Evolutionary conservation across 2,797 vertebrate species (phyloP).

Genomic region (Rachycentron canadum): DNA sequence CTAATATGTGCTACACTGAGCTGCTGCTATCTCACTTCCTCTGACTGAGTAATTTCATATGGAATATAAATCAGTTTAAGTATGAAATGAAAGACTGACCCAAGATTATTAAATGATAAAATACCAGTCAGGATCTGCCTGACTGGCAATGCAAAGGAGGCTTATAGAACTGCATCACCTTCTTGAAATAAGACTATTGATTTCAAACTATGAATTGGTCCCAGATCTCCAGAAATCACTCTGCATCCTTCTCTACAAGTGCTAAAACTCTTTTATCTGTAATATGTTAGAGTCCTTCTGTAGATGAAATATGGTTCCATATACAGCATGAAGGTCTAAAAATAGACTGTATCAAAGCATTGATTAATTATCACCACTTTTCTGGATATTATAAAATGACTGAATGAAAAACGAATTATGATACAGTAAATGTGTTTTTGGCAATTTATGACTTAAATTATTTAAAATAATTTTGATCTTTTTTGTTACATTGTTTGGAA

Average conservation of each 20-base stretch:
- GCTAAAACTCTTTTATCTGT: not conserved
- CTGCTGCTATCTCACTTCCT: not conserved
- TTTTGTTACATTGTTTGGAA: too few relatives aligned
- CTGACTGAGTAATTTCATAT: slow-evolving; percentile 1
- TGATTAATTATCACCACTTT: not conserved
- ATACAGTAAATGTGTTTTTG: too few relatives aligned
- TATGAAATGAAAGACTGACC: slow-evolving; percentile 40
- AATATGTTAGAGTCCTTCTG: not conserved
- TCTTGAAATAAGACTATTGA: slow-evolving; percentile 20
- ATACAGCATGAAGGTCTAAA: not conserved
- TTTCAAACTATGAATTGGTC: slow-evolving; percentile 20
- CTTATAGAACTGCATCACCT: slow-evolving; percentile 17
- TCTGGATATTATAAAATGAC: not conserved
- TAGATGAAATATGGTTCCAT: not conserved
- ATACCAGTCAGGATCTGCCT: slow-evolving; percentile 18
- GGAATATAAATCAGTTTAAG: slow-evolving; percentile 38
- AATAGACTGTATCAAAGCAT: not conserved
- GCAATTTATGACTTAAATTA: too few relatives aligned
- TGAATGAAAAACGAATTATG: too few relatives aligned
- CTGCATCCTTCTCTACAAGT: not conserved
- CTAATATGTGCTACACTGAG: not conserved
- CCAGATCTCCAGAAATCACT: slow-evolving; percentile 7
- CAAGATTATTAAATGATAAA: slow-evolving; percentile 32
- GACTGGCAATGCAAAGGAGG: slow-evolving; percentile 19
- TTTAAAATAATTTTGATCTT: too few relatives aligned